Conservation (phyloP, 37 sponge, comb jelly and placozoan species). For the Hexactinellida sp. region DNA sequence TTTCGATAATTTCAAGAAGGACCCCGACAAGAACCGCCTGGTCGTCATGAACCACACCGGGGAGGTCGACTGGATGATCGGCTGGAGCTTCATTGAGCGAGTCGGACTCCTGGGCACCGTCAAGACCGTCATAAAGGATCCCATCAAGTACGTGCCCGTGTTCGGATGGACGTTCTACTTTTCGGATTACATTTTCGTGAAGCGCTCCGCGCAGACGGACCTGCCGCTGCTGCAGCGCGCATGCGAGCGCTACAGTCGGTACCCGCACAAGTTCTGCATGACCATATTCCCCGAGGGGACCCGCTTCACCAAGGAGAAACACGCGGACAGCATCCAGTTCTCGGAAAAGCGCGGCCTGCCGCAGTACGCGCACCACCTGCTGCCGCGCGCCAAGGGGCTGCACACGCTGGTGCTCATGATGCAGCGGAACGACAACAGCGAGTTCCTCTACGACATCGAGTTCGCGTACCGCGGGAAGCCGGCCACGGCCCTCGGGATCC, state of each 20-base stretch:
- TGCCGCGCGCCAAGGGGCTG: slow-evolving; percentile 65
- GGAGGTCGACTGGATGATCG: slow-evolving; percentile 44
- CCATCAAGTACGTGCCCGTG: slow-evolving; percentile 17
- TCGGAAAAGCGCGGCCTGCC: slow-evolving; percentile 36
- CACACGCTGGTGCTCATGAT: slow-evolving; percentile 22
- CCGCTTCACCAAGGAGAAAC: slow-evolving; percentile 52
- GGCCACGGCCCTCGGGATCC: background rate
- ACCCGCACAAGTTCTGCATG: slow-evolving; percentile 24
- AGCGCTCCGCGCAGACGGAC: background rate
- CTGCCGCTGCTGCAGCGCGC: background rate
- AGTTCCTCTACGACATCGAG: background rate
- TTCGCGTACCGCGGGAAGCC: background rate
- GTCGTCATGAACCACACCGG: slow-evolving; percentile 30
- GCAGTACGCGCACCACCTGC: slow-evolving; percentile 49
- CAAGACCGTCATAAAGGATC: slow-evolving; percentile 13
- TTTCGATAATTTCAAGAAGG: slow-evolving; percentile 14
- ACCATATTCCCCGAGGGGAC: slow-evolving; percentile 63
- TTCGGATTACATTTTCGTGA: slow-evolving; percentile 21
- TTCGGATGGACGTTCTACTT: slow-evolving; percentile 16
- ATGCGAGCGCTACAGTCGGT: background rate
- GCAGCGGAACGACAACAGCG: background rate
- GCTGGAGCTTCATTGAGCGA: slow-evolving; percentile 20
- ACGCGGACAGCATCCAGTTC: slow-evolving; percentile 34
- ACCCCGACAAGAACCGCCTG: slow-evolving; percentile 8
- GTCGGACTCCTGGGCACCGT: slow-evolving; percentile 19